Evolutionary conservation across 2,888 invertebrate species (phyloP).

Genomic region (Heliconius erato): DNA sequence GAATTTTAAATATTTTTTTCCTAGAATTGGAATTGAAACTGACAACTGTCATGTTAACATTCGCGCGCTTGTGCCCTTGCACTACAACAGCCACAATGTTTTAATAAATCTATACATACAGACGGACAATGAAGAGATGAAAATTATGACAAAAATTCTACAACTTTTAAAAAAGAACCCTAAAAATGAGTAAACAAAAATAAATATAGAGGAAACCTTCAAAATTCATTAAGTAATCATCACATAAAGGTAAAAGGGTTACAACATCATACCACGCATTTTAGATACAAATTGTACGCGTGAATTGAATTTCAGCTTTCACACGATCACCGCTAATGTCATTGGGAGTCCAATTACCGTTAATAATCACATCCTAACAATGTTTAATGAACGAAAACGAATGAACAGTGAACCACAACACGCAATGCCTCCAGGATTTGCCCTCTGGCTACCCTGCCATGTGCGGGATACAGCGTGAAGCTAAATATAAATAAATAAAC

Average conservation of each 20-base stretch:
- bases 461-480: background rate
- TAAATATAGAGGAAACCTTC: background rate
- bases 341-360: constrained; percentile 2
- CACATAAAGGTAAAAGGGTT: background rate
- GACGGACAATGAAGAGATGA: background rate
- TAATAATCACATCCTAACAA: constrained; percentile 14
- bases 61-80: background rate
- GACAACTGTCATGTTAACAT: background rate
- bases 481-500: background rate
- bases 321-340: constrained; percentile 23
- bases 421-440: background rate
- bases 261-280: background rate
- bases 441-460: background rate
- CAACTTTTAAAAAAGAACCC: too few species aligned
- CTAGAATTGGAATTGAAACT: background rate
- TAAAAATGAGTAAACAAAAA: background rate
- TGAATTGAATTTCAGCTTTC: constrained; percentile 23
- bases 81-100: too few species aligned
- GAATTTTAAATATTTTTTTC: background rate
- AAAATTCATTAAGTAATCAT: background rate
- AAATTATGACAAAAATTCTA: background rate
- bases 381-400: constrained; percentile 6
- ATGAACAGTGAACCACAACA: background rate
- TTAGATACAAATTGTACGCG: constrained; percentile 21
- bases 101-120: too few species aligned